Conservation (phyloP, 2,888 invertebrate species). For the Plutella xylostella region DNA sequence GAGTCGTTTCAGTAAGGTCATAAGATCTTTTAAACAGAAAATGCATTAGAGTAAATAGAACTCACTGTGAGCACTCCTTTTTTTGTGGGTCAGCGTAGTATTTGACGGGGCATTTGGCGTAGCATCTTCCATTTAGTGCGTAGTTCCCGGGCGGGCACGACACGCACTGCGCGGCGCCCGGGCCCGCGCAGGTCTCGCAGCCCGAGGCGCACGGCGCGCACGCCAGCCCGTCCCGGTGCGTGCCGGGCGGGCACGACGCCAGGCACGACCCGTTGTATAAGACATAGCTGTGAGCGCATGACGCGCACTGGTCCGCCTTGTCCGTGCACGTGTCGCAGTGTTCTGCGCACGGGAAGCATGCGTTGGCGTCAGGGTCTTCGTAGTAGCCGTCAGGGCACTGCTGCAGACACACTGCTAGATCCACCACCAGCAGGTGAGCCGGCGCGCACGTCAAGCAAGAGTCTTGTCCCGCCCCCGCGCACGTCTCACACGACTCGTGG, state of each 20-base stretch:
- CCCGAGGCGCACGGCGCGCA: slow-evolving; percentile 83
- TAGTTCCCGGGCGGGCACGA: slow-evolving; percentile 80
- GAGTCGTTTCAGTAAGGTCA: neutral
- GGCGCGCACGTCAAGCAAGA: slow-evolving; percentile 88
- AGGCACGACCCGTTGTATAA: slow-evolving; percentile 87
- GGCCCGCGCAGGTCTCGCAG: slow-evolving; percentile 86
- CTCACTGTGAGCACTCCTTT: slow-evolving; percentile 78
- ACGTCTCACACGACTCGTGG: slow-evolving; percentile 89
- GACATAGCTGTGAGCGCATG: slow-evolving; percentile 89
- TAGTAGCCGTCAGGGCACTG: slow-evolving; percentile 91
- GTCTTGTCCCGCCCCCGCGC: slow-evolving; percentile 88
- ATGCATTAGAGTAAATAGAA: slow-evolving; percentile 19
- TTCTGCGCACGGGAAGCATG: slow-evolving; percentile 88
- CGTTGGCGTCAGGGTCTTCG: slow-evolving; percentile 80
- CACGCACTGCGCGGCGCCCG: slow-evolving; percentile 81
- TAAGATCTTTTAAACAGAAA: neutral
- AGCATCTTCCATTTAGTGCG: slow-evolving; percentile 78
- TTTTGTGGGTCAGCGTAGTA: slow-evolving; percentile 82
- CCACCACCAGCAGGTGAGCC: slow-evolving; percentile 84
- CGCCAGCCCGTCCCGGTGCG: slow-evolving; percentile 88
- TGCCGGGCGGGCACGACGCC: slow-evolving; percentile 84
- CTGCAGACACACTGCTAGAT: slow-evolving; percentile 87
- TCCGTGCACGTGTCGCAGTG: slow-evolving; percentile 90
- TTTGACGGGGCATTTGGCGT: slow-evolving; percentile 78
- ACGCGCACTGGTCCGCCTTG: slow-evolving; percentile 85